A percentile compares a stretch with the other conserved stretches of the same genome.
Conservation (phyloP, 2,113 vertebrate species). For the Lates calcarifer region DNA sequence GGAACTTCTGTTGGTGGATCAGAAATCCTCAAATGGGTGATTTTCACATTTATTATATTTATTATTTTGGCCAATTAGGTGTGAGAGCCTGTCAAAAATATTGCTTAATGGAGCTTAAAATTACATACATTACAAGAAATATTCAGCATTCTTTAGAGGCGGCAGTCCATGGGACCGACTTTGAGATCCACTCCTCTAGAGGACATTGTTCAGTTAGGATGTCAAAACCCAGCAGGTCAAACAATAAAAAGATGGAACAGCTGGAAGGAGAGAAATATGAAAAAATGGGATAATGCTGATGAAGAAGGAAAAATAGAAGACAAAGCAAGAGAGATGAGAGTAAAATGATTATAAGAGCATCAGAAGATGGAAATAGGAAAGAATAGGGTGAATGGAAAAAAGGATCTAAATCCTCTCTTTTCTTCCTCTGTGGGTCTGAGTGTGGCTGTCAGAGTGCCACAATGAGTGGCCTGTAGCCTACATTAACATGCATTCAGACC, state of each 20-base stretch:
- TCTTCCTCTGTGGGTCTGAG: constrained; percentile 20
- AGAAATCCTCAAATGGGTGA: not conserved
- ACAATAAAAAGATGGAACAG: not conserved
- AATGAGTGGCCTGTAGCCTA: constrained; percentile 35
- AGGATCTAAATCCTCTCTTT: constrained; percentile 23
- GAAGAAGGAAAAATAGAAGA: constrained; percentile 20
- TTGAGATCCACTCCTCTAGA: not conserved
- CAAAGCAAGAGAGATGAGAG: constrained; percentile 47
- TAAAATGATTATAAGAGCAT: constrained; percentile 42
- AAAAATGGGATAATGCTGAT: constrained; percentile 17
- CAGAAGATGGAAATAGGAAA: constrained; percentile 35
- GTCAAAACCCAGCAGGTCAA: constrained; percentile 7
- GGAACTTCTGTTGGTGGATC: not conserved
- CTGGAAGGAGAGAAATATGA: not conserved
- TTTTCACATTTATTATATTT: constrained; percentile 13
- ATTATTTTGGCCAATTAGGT: not conserved
- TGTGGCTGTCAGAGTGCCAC: constrained; percentile 11
- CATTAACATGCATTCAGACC: constrained; percentile 51
- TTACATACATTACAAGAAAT: not conserved
- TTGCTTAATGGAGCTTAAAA: not conserved
- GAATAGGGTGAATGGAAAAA: constrained; percentile 33
- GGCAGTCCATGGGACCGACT: not conserved
- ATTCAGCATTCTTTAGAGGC: not conserved
- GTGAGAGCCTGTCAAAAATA: not conserved
- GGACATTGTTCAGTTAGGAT: not conserved